These are phyloP conservation scores for Drosophila carrolli DNA, from an alignment of 1,140 invertebrate species.

Conservation along the genomic window DNA sequence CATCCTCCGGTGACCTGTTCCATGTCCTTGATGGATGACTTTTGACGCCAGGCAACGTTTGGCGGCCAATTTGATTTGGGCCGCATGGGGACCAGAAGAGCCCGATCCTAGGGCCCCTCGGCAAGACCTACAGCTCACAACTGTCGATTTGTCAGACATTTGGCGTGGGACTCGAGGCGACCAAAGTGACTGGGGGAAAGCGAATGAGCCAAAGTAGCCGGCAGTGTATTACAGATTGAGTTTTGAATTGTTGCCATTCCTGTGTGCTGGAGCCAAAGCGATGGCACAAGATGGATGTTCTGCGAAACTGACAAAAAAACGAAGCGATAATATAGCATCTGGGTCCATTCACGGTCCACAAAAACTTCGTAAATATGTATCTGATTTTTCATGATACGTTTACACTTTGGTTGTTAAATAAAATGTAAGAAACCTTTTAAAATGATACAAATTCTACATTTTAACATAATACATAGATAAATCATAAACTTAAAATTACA, in stretches of 20 bases:
- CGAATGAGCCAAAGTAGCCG: slow-evolving; percentile 28
- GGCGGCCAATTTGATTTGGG: slow-evolving; percentile 78
- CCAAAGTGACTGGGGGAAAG: slow-evolving; percentile 5
- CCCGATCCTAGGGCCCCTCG: slow-evolving; percentile 2
- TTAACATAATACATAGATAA: too few relatives aligned
- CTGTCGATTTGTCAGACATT: slow-evolving; percentile 60
- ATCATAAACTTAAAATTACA: too few relatives aligned
- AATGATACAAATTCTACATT: too few relatives aligned
- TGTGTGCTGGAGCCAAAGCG: slow-evolving; percentile 22
- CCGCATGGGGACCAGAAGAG: slow-evolving; percentile 19
- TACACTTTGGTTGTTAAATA: too few relatives aligned
- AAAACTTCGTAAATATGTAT: background rate
- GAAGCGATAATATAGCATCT: slow-evolving; percentile 17
- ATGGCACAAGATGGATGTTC: slow-evolving; percentile 35
- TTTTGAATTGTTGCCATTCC: slow-evolving; percentile 54
- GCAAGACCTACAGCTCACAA: slow-evolving; percentile 49
- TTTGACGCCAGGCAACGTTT: slow-evolving; percentile 67
- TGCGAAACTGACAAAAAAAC: slow-evolving; percentile 12
- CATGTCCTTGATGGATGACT: slow-evolving; percentile 73
- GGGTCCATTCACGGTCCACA: background rate
- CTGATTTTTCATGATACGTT: too few relatives aligned
- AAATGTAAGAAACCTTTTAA: too few relatives aligned
- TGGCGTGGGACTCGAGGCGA: slow-evolving; percentile 23
- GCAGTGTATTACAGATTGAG: slow-evolving; percentile 45
- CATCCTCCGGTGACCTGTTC: slow-evolving; percentile 26